Conservation (phyloP, 2,113 vertebrate species). For the Tichodroma muraria region DNA sequence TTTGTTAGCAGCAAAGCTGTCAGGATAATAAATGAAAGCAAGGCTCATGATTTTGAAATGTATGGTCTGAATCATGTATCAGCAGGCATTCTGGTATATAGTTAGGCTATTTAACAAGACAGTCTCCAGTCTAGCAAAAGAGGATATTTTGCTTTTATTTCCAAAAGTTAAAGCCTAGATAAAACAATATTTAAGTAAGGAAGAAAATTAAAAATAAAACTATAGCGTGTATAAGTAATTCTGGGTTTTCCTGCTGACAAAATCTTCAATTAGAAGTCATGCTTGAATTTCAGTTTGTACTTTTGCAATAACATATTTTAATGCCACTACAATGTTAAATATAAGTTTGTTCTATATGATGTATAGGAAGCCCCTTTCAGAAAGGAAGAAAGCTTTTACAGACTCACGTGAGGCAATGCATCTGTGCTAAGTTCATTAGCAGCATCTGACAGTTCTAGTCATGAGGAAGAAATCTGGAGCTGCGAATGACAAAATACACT, state of each 20-base stretch:
- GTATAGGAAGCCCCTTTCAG: neutral
- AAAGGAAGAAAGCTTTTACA: neutral
- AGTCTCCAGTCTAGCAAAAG: neutral
- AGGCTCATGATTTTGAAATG: neutral
- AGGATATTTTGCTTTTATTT: neutral
- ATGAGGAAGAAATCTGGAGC: neutral
- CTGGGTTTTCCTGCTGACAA: neutral
- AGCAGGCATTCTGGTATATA: neutral
- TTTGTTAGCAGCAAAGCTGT: constrained; percentile 2
- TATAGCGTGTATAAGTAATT: neutral
- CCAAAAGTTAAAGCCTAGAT: neutral
- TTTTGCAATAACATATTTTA: neutral
- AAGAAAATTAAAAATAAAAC: neutral
- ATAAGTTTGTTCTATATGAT: neutral
- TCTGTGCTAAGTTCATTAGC: neutral
- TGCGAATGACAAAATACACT: neutral
- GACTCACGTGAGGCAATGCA: neutral
- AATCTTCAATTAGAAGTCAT: neutral
- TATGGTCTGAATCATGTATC: neutral
- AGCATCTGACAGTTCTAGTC: neutral
- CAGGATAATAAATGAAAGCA: constrained; percentile 1
- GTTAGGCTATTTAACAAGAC: neutral
- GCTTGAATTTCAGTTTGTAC: neutral
- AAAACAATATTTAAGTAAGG: neutral
- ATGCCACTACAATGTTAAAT: neutral